Conservation (phyloP, 2,888 invertebrate genomes). For the Plusia festucae region DNA sequence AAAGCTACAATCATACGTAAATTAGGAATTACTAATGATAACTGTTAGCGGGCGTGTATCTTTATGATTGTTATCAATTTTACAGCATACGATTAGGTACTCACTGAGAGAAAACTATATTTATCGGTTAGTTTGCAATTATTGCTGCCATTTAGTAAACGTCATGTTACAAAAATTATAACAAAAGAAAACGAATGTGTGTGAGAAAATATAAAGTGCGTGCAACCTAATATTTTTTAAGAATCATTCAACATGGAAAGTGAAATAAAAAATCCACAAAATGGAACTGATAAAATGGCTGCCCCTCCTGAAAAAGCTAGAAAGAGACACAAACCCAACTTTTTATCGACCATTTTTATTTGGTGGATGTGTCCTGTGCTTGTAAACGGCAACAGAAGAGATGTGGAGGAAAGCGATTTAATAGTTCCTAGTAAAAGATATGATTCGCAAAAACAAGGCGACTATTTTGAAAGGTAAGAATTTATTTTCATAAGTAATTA, state of each 20-base stretch:
- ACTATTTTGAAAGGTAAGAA: slow-evolving; percentile 88
- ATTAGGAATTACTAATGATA: slow-evolving; percentile 46
- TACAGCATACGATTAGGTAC: slow-evolving; percentile 49
- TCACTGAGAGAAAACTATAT: slow-evolving; percentile 33
- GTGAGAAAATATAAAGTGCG: slow-evolving; percentile 19
- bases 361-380: slow-evolving; percentile 87
- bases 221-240: slow-evolving; percentile 16
- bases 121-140: slow-evolving; percentile 39
- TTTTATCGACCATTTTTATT: slow-evolving; percentile 78
- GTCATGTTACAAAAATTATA: slow-evolving; percentile 24
- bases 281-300: slow-evolving; percentile 8
- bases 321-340: slow-evolving; percentile 75
- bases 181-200: slow-evolving; percentile 19
- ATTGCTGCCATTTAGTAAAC: slow-evolving; percentile 25
- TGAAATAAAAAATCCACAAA: slow-evolving; percentile 27
- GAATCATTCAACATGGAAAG: slow-evolving; percentile 33
- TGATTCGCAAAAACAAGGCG: slow-evolving; percentile 89
- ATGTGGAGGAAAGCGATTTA: slow-evolving; percentile 91
- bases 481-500: not conserved
- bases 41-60: slow-evolving; percentile 39
- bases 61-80: slow-evolving; percentile 57
- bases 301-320: slow-evolving; percentile 27
- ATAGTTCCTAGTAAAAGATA: slow-evolving; percentile 90
- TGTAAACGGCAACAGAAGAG: slow-evolving; percentile 88
- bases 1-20: slow-evolving; percentile 37